phyloP scores from a whole-genome alignment of 2,888 invertebrate species.

The Lasioglossum oenotherae region DNA sequence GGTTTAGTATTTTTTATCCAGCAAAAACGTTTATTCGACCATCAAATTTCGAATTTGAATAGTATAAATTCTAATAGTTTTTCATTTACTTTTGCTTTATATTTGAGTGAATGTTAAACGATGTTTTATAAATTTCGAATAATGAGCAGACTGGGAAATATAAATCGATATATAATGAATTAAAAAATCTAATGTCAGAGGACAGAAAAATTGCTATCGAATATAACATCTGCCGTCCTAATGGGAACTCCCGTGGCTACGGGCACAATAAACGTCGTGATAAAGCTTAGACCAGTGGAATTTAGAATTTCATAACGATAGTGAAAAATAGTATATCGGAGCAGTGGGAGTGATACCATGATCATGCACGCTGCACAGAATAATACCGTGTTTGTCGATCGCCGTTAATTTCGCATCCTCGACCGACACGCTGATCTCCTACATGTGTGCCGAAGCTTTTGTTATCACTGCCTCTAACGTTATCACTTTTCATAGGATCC shows the following conservation, averaged over 20 bases:
- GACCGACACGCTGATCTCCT: conserved; percentile 56
- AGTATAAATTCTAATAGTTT: too few relatives aligned
- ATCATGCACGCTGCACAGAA: conserved; percentile 23
- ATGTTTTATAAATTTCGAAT: neutral
- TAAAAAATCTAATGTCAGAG: neutral
- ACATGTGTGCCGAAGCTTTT: conserved; percentile 40
- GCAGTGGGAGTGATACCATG: conserved; percentile 1
- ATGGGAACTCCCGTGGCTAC: neutral
- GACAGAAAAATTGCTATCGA: neutral
- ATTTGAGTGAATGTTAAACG: too few relatives aligned
- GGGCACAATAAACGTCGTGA: neutral
- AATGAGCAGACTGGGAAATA: neutral
- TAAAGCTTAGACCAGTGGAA: neutral
- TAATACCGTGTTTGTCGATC: conserved; percentile 47
- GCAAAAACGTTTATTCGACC: too few relatives aligned
- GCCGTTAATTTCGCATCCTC: conserved; percentile 50
- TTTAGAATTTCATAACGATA: conserved; percentile 20
- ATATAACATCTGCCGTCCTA: neutral
- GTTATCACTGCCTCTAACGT: conserved; percentile 29
- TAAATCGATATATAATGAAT: neutral
- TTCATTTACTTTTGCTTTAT: too few relatives aligned
- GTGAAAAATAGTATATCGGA: neutral
- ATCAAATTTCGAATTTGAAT: neutral
- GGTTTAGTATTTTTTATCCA: too few relatives aligned
- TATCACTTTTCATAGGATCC: conserved; percentile 39